Evolutionary conservation across 2,113 vertebrate genomes (phyloP).

Genomic region (Trichomycterus rosablanca): DNA sequence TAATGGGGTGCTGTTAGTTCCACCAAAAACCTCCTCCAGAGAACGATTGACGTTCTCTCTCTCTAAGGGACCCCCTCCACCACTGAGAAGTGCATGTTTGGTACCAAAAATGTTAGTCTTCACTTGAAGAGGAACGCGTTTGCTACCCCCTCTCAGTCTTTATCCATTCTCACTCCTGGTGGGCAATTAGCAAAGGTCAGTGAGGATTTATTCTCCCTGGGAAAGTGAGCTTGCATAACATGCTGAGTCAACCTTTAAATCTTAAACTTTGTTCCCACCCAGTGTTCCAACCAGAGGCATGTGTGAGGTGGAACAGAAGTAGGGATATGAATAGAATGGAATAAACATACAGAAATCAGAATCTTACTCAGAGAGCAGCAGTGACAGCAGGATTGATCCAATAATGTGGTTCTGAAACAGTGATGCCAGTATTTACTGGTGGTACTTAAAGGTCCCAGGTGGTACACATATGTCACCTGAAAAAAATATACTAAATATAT

Average conservation of each 20-base stretch:
- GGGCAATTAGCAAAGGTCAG: conserved; percentile 32
- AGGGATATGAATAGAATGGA: too few species aligned
- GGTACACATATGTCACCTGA: too few species aligned
- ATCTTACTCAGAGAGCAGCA: too few species aligned
- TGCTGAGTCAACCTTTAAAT: neutral
- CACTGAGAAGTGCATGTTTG: neutral
- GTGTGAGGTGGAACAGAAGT: too few species aligned
- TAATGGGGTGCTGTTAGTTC: neutral
- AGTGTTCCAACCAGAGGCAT: too few species aligned
- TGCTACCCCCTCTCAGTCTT: neutral
- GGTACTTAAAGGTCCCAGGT: too few species aligned
- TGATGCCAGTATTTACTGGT: too few species aligned
- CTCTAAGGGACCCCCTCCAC: conserved; percentile 9
- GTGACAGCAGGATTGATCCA: too few species aligned
- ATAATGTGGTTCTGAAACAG: too few species aligned
- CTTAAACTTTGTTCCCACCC: too few species aligned
- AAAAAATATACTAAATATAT: too few species aligned
- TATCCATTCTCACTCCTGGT: conserved; percentile 21
- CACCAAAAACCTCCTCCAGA: neutral
- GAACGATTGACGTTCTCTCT: conserved; percentile 15
- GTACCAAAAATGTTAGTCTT: conserved; percentile 12
- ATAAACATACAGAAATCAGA: too few species aligned
- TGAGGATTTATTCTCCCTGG: conserved; percentile 15
- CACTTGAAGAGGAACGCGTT: neutral
- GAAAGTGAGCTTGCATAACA: conserved; percentile 16